phyloP scores from a whole-genome alignment of 1,140 invertebrate species.

The Bombus pascuorum region DNA sequence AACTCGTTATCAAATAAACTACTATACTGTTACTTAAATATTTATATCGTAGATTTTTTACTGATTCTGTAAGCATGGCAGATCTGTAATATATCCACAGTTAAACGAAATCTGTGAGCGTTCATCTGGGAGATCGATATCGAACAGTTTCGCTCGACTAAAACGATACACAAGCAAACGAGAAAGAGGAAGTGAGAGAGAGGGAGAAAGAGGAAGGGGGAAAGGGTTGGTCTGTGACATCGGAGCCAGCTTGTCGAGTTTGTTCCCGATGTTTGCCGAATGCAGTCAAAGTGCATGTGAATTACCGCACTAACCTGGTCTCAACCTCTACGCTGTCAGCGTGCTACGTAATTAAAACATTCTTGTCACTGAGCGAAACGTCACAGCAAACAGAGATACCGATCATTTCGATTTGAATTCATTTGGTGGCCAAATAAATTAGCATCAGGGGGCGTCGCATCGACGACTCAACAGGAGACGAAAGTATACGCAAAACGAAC shows the following conservation, averaged over 20 bases:
- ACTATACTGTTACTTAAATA: not conserved
- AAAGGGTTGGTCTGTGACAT: slow-evolving; percentile 58
- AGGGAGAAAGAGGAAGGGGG: not conserved
- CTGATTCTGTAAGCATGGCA: too few relatives aligned
- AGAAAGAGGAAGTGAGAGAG: not conserved
- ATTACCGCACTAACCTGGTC: slow-evolving; percentile 78
- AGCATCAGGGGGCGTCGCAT: slow-evolving; percentile 39
- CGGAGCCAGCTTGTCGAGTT: slow-evolving; percentile 73
- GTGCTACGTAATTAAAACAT: slow-evolving; percentile 76
- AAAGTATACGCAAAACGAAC: slow-evolving; percentile 28
- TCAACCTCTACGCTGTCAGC: slow-evolving; percentile 57
- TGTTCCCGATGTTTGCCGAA: slow-evolving; percentile 76
- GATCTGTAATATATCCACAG: not conserved
- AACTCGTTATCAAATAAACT: not conserved
- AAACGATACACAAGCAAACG: slow-evolving; percentile 54
- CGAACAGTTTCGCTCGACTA: slow-evolving; percentile 51
- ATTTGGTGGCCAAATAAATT: slow-evolving; percentile 63
- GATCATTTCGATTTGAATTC: slow-evolving; percentile 70
- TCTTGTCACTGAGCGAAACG: slow-evolving; percentile 68
- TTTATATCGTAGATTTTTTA: not conserved
- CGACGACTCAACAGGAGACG: slow-evolving; percentile 11
- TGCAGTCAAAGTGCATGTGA: slow-evolving; percentile 80
- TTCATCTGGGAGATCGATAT: slow-evolving; percentile 25
- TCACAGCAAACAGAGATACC: slow-evolving; percentile 61
- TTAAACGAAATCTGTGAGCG: slow-evolving; percentile 24